Base-by-base conservation (phyloP, 2,888 invertebrate genomes). In the Cryptophagus acutangulus region DNA sequence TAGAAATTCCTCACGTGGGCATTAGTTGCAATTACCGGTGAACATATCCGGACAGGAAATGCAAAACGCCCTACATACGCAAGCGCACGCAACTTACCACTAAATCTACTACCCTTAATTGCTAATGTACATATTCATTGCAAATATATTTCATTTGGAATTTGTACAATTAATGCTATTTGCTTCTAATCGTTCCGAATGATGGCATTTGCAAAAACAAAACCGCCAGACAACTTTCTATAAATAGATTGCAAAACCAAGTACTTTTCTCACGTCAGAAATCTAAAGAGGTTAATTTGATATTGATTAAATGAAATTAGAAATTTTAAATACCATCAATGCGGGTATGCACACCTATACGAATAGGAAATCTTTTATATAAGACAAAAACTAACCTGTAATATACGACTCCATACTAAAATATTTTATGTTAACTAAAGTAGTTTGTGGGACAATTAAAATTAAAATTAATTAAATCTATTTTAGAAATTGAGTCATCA, bases 21-120 rank as follows among this genome's bases (percentile, higher is more conserved):
- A 63, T 67, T 66, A 65, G 59, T 64, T 63, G 65, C 67, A 69
- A 69, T 68, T 69, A 69, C 67, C 67, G 67, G 67, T 59, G 59
- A 56, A 61, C 63, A 67, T 64, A 59, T 68, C 68, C 68, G 65
- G 55, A 49, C 46, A 64, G 69, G 69, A 69, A 68, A 66, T 67
- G 65, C 63, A 62, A 57, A 49, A 57, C 62, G 55, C 61, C 61
- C 59, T 50, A 52, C 49, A 43, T 43, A 58, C 62, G 58, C 57
- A 51, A 57, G 58, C 59, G 57, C 58, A 55, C 59, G 51, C 61
- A 52, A 59, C 54, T 52, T 51, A 52, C 53, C 40, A 33, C 45
- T 40, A 33, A 34, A 37, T 46, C 44, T 42, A 45, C 53, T 45
- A 49, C 49, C 48, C 48, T 50, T 55, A 52, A 57, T 55, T 55